These are phyloP conservation scores for Pinna nobilis DNA, from an alignment of 1,140 invertebrate species.

Conservation along the genomic window DNA sequence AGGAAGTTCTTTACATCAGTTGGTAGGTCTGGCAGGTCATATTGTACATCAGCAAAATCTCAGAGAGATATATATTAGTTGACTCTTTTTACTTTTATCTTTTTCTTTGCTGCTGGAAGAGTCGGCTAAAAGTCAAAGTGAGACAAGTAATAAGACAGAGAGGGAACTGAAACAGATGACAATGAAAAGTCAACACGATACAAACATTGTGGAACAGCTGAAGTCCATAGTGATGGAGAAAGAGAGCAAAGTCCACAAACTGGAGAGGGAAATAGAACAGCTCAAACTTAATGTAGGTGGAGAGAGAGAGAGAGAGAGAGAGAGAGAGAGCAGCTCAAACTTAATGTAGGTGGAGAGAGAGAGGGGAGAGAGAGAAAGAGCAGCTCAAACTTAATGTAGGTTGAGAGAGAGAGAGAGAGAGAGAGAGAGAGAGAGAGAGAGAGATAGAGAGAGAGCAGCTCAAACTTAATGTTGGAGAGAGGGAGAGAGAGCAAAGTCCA, in stretches of 20 bases:
- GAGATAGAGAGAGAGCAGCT: too few relatives aligned
- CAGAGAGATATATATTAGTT: too few relatives aligned
- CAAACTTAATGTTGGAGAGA: conserved; percentile 64
- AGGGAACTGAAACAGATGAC: conserved; percentile 55
- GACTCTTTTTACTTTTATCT: too few relatives aligned
- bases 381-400: conserved; percentile 53
- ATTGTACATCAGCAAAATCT: too few relatives aligned
- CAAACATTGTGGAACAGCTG: conserved; percentile 68
- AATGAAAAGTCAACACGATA: conserved; percentile 66
- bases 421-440: not conserved
- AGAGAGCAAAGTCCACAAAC: conserved; percentile 60
- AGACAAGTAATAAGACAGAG: conserved; percentile 44
- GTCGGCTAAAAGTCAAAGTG: conserved; percentile 46
- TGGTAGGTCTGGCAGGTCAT: too few relatives aligned
- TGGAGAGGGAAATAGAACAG: conserved; percentile 61
- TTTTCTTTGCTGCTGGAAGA: too few relatives aligned
- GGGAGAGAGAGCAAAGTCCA: conserved; percentile 62
- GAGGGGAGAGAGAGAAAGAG: conserved; percentile 53
- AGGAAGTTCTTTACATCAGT: conserved; percentile 61
- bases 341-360: conserved; percentile 37
- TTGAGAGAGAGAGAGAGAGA: not conserved
- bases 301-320: conserved; percentile 35
- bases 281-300: conserved; percentile 50
- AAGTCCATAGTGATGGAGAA: conserved; percentile 66
- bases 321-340: conserved; percentile 55